Conservation (phyloP, 2,888 invertebrate species). For the Meandrusa payeni region DNA sequence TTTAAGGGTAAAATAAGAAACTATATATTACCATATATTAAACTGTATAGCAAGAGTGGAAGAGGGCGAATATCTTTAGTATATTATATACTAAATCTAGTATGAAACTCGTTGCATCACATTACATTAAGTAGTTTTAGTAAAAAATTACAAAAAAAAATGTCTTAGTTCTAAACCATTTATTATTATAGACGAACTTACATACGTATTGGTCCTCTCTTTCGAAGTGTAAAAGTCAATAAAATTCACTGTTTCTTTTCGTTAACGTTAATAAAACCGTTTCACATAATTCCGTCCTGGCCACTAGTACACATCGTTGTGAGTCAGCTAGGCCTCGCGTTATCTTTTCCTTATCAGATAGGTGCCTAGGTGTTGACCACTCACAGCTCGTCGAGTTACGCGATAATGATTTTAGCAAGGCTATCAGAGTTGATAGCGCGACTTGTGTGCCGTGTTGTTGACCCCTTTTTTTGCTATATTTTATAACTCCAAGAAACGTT, state of each 20-base stretch:
- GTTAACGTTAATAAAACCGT: constrained; percentile 1
- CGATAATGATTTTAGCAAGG: constrained; percentile 45
- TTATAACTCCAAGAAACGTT: too few relatives aligned
- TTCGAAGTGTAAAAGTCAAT: too few relatives aligned
- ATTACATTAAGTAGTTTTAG: too few relatives aligned
- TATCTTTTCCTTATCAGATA: constrained; percentile 75
- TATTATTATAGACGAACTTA: too few relatives aligned
- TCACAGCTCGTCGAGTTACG: constrained; percentile 31
- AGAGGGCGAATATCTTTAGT: too few relatives aligned
- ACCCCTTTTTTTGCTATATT: constrained; percentile 22
- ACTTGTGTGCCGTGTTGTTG: constrained; percentile 26
- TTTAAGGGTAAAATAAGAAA: too few relatives aligned
- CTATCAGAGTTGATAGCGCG: constrained; percentile 36
- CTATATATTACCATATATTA: too few relatives aligned
- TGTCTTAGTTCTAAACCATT: too few relatives aligned
- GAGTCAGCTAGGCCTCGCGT: constrained; percentile 63
- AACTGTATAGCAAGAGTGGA: too few relatives aligned
- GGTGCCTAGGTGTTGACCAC: constrained; percentile 35
- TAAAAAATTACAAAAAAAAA: too few relatives aligned
- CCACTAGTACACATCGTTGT: constrained; percentile 35
- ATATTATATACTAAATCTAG: too few relatives aligned
- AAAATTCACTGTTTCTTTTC: background rate
- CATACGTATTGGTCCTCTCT: background rate
- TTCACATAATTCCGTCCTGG: constrained; percentile 1
- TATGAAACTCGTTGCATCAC: too few relatives aligned